Percentiles rank a stretch among this genome's conserved stretches.
phyloP scores from a whole-genome alignment of 2,113 vertebrate species.

The Herpetotheres cachinnans region DNA sequence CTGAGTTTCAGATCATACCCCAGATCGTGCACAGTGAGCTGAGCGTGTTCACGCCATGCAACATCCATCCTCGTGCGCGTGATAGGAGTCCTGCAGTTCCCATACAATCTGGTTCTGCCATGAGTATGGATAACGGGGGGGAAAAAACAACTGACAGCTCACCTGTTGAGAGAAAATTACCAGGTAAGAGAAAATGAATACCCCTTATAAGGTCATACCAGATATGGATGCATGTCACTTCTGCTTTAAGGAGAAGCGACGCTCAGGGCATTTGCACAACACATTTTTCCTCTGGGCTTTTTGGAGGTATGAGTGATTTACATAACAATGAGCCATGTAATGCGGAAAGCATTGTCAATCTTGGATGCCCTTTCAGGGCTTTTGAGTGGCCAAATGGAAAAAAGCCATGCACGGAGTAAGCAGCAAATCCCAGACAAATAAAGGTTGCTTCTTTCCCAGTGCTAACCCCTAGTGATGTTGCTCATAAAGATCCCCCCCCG shows the following conservation, averaged over 20 bases:
- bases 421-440: not conserved
- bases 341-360: not conserved
- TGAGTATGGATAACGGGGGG: not conserved
- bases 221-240: rapidly evolving
- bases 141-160: not conserved
- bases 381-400: conserved; percentile 40
- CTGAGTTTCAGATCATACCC: no score
- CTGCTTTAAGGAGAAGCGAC: not conserved
- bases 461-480: not conserved
- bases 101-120: not conserved
- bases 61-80: rapidly evolving
- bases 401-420: not conserved
- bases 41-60: not conserved
- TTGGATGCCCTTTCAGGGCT: conserved; percentile 30
- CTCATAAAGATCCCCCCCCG: not conserved
- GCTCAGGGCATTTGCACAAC: not conserved
- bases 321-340: not conserved
- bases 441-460: conserved; percentile 48
- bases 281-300: not conserved
- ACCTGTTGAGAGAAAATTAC: not conserved
- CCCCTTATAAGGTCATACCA: not conserved
- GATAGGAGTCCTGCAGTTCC: not conserved
- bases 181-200: not conserved
- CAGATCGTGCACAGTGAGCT: not conserved
- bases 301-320: not conserved